Base-by-base conservation (phyloP, 2,113 vertebrate genomes). In the Setophaga kirtlandii region DNA sequence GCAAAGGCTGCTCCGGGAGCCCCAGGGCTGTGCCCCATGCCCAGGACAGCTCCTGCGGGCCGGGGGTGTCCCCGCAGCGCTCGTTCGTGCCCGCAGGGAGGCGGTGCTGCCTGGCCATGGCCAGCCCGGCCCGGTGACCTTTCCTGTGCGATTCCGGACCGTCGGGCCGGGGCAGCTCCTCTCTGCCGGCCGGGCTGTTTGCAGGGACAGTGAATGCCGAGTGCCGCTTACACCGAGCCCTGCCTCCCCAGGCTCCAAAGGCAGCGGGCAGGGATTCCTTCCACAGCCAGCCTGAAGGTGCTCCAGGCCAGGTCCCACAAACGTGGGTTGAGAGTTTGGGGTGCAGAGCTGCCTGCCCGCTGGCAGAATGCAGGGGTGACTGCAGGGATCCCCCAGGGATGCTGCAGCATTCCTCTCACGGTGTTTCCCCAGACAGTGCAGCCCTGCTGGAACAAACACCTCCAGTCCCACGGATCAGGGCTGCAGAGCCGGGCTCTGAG, bases 291-390 rank as follows among this genome's bases (percentile, higher is more conserved):
- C 13, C 52, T 37, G 69, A 6, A 76, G 73, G 21, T 16, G 44
- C 52, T 6, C 58, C 69, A 5, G 52, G 83, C 27, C n/a, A 3
- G 0, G 4, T 42, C 50, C 78, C 49, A 10, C 44, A 20, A 25
- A 0, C 0, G 11, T 1, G 41, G 12, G 20, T 8, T 30, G 50
- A 1, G 15, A 12, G 19, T 20, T 28, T 31, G 15, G 2, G 25
- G 2, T 6, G 49, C 37, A 62, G 42, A 41, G 2, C 24, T 15
- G 28, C 60, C 42, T 4, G 31, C 6, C 37, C 53, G 27, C 12
- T 2, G 2, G 37, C 2, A 2, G 80, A 16, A 22, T 15, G 20
- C 55, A 20, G 94, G 87, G 75, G 85, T 63, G 68, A 28, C n/a
- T 33, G 71, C 65, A 59, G 86, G 39, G 74, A n/a, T 35, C 30